phyloP scores from a whole-genome alignment of 2,113 vertebrate species.

The Gymnogyps californianus region DNA sequence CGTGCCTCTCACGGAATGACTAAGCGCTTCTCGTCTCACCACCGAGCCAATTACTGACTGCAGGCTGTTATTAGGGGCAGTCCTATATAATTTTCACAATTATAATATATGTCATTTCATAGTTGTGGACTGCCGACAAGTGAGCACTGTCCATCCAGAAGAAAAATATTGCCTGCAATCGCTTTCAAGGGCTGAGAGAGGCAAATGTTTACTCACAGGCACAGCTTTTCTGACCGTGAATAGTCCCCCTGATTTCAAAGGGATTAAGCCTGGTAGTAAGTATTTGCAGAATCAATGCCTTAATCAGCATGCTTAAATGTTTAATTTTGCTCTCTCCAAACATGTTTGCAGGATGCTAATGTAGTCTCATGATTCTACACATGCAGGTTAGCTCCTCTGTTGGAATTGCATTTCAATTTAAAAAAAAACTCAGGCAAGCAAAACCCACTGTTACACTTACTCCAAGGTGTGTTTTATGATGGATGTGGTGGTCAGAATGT shows the following conservation, averaged over 20 bases:
- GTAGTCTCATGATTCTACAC: background rate
- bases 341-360: background rate
- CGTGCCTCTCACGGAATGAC: background rate
- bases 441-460: background rate
- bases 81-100: slow-evolving; percentile 14
- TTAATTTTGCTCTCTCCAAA: background rate
- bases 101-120: background rate
- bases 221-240: slow-evolving; percentile 16
- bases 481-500: background rate
- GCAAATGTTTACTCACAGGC: slow-evolving; percentile 1
- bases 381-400: background rate
- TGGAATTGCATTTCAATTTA: background rate
- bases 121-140: background rate
- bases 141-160: background rate
- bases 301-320: background rate
- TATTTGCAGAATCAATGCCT: slow-evolving; percentile 26
- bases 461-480: background rate
- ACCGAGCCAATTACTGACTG: background rate
- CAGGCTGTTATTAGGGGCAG: slow-evolving; percentile 34
- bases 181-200: background rate
- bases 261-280: background rate
- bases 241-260: slow-evolving; percentile 13
- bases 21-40: background rate
- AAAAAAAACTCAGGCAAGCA: background rate
- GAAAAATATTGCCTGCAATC: background rate